These are phyloP conservation scores for Triplophysa dalaica DNA, from an alignment of 2,113 vertebrate species.

Conservation along the genomic window DNA sequence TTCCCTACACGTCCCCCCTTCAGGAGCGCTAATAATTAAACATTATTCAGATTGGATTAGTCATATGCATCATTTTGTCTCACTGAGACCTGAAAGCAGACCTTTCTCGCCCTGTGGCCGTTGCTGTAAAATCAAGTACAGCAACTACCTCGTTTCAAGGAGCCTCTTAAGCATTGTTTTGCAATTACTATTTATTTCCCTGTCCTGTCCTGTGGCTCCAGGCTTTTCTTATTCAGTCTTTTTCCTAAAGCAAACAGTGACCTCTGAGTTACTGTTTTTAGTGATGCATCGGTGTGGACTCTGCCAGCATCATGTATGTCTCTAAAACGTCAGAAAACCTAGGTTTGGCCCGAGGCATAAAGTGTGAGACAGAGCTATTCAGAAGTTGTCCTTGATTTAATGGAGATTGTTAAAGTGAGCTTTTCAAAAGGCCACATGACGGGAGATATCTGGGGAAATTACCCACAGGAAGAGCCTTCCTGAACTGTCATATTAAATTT, in stretches of 20 bases:
- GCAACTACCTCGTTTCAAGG: slow-evolving; percentile 21
- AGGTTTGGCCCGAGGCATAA: slow-evolving; percentile 28
- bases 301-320: background rate
- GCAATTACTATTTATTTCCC: slow-evolving; percentile 51
- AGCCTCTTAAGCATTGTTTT: slow-evolving; percentile 48
- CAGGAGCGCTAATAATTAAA: slow-evolving; percentile 48
- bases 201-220: slow-evolving; percentile 15
- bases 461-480: slow-evolving; percentile 31
- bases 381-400: slow-evolving; percentile 44
- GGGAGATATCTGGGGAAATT: slow-evolving; percentile 29
- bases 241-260: slow-evolving; percentile 35
- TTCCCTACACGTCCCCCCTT: slow-evolving; percentile 41
- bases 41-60: slow-evolving; percentile 51
- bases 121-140: slow-evolving; percentile 34
- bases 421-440: slow-evolving; percentile 20
- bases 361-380: slow-evolving; percentile 40
- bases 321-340: slow-evolving; percentile 25
- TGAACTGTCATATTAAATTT: slow-evolving; percentile 36
- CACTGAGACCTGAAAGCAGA: slow-evolving; percentile 33
- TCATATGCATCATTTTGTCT: slow-evolving; percentile 39
- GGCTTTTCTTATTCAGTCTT: slow-evolving; percentile 11
- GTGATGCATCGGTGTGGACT: slow-evolving; percentile 29
- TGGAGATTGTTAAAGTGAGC: slow-evolving; percentile 45
- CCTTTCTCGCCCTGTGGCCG: slow-evolving; percentile 29
- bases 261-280: slow-evolving; percentile 35